Evolutionary conservation across 1,140 invertebrate genomes (phyloP).

Genomic region (Saccostrea echinata): DNA sequence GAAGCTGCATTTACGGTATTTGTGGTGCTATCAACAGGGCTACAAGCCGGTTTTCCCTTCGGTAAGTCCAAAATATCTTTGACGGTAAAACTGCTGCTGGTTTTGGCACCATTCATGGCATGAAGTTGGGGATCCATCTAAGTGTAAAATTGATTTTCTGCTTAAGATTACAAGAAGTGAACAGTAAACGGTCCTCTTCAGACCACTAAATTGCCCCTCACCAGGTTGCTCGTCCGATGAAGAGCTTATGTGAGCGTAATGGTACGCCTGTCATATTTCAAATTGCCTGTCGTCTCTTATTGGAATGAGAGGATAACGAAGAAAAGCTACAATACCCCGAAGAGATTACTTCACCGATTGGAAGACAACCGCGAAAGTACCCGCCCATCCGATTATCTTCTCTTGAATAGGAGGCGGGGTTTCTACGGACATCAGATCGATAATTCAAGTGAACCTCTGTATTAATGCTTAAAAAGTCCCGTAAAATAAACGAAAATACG

Average conservation of each 20-base stretch:
- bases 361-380: neutral
- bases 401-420: neutral
- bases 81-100: constrained; percentile 73
- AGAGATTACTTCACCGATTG: constrained; percentile 8
- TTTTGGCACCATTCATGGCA: constrained; percentile 70
- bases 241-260: constrained; percentile 55
- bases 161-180: constrained; percentile 54
- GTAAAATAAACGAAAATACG: constrained; percentile 35
- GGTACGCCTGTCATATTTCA: constrained; percentile 53
- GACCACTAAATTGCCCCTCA: constrained; percentile 54
- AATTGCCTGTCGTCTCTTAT: constrained; percentile 35
- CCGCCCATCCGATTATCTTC: constrained; percentile 26
- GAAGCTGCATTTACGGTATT: constrained; percentile 57
- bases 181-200: constrained; percentile 60
- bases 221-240: constrained; percentile 53
- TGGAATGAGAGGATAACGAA: constrained; percentile 15
- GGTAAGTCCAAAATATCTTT: constrained; percentile 77
- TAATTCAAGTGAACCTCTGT: neutral
- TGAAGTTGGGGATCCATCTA: constrained; percentile 71
- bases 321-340: constrained; percentile 15
- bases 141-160: constrained; percentile 62
- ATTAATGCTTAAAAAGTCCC: constrained; percentile 25
- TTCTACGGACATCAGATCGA: neutral
- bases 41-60: constrained; percentile 65
- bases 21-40: constrained; percentile 56